Evolutionary conservation across 2,797 vertebrate species (phyloP).

Genomic region (Serranus cabrilla): DNA sequence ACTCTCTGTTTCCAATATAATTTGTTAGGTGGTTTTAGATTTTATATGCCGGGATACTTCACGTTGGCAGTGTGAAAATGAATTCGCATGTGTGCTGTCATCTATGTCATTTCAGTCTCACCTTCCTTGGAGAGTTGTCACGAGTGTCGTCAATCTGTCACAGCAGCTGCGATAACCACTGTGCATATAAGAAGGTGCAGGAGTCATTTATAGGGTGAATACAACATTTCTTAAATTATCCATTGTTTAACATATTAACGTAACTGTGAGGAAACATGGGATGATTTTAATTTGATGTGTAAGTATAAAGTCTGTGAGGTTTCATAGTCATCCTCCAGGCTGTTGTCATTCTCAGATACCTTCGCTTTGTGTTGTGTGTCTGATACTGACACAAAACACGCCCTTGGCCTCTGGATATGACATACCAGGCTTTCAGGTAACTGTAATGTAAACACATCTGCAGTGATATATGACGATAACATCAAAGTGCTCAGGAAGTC

Average conservation of each 20-base stretch:
- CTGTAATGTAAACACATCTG: too few species aligned
- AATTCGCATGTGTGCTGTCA: not conserved
- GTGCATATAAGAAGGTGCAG: not conserved
- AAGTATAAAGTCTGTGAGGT: not conserved
- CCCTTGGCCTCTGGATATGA: too few species aligned
- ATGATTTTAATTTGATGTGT: not conserved
- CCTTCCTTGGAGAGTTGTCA: constrained; percentile 5
- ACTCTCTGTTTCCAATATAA: constrained; percentile 2
- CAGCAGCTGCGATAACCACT: not conserved
- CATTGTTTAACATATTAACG: constrained; percentile 9
- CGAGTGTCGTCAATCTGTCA: constrained; percentile 1
- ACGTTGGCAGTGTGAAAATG: constrained; percentile 1
- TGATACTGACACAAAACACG: too few species aligned
- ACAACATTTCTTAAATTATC: not conserved
- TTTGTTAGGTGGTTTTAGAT: constrained; percentile 12
- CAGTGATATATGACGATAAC: too few species aligned
- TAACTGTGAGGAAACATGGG: not conserved
- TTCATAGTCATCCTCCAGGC: not conserved
- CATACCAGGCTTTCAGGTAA: too few species aligned
- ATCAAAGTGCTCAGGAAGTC: too few species aligned
- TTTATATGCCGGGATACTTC: constrained; percentile 2
- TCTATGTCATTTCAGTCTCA: not conserved
- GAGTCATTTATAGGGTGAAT: not conserved
- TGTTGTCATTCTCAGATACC: too few species aligned
- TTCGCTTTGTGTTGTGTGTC: too few species aligned